These are phyloP conservation scores for Temnothorax nylanderi DNA, from an alignment of 1,140 invertebrate genomes.

Conservation along the genomic window DNA sequence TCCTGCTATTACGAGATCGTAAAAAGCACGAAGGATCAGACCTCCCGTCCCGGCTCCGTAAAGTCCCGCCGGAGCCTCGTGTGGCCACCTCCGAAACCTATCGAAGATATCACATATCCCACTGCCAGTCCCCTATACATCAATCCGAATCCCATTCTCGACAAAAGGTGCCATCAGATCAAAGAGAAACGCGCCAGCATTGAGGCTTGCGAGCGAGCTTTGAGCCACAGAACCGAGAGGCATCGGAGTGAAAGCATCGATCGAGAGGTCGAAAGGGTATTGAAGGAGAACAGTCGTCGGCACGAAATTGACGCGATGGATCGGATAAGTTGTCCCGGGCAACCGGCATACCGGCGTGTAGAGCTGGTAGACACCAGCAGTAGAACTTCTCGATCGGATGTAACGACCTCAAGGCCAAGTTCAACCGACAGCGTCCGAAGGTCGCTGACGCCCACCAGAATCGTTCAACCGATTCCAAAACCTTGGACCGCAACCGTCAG, in stretches of 20 bases:
- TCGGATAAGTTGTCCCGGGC: constrained; percentile 78
- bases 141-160: constrained; percentile 80
- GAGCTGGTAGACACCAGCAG: constrained; percentile 74
- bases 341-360: constrained; percentile 77
- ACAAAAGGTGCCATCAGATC: constrained; percentile 71
- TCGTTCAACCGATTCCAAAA: constrained; percentile 81
- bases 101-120: constrained; percentile 84
- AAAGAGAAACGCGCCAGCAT: constrained; percentile 77
- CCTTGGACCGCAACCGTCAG: constrained; percentile 84
- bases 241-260: constrained; percentile 57
- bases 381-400: constrained; percentile 72
- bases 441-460: constrained; percentile 83
- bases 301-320: constrained; percentile 76
- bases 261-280: constrained; percentile 60
- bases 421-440: constrained; percentile 81
- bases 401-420: constrained; percentile 75
- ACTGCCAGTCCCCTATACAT: constrained; percentile 84
- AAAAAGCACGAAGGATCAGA: constrained; percentile 61
- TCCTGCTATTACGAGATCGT: constrained; percentile 75
- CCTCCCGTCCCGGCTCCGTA: constrained; percentile 70
- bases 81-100: constrained; percentile 81
- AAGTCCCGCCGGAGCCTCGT: constrained; percentile 74
- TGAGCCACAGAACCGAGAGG: constrained; percentile 42
- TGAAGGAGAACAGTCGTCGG: constrained; percentile 19
- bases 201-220: constrained; percentile 71